Evolutionary conservation across 2,113 vertebrate species (phyloP).

Genomic region (Platysternon megacephalum): DNA sequence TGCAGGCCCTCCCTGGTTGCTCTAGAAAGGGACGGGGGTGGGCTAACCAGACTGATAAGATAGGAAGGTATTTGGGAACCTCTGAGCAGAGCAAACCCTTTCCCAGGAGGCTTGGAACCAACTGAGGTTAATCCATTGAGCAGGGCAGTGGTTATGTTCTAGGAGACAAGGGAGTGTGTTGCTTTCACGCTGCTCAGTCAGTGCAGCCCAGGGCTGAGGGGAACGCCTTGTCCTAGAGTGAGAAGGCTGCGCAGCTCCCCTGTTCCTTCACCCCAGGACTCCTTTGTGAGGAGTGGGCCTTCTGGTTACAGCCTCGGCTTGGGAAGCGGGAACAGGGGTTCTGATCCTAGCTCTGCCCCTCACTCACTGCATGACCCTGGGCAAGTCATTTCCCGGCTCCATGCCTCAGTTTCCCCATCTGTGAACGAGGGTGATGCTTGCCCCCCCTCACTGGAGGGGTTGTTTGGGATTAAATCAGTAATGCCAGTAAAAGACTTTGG

Average conservation of each 20-base stretch:
- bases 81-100: not conserved
- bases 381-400: not conserved
- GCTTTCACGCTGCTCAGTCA: not conserved
- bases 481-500: not conserved
- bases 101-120: not conserved
- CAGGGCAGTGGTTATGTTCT: not conserved
- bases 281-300: not conserved
- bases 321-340: fast-evolving
- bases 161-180: not conserved
- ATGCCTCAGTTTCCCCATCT: not conserved
- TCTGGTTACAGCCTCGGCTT: not conserved
- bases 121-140: not conserved
- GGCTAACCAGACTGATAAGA: not conserved
- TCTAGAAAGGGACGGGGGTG: too few species aligned
- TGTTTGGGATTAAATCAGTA: not conserved
- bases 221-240: not conserved
- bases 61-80: not conserved
- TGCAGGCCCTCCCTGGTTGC: not conserved
- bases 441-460: not conserved
- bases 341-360: not conserved
- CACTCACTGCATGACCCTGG: not conserved
- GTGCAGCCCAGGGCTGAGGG: not conserved
- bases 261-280: not conserved
- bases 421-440: not conserved
- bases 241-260: not conserved